Percentiles rank a stretch among this genome's conserved stretches.
These are phyloP conservation scores for Corythornis vintsioides DNA, from an alignment of 2,113 vertebrate species.

Conservation along the genomic window DNA sequence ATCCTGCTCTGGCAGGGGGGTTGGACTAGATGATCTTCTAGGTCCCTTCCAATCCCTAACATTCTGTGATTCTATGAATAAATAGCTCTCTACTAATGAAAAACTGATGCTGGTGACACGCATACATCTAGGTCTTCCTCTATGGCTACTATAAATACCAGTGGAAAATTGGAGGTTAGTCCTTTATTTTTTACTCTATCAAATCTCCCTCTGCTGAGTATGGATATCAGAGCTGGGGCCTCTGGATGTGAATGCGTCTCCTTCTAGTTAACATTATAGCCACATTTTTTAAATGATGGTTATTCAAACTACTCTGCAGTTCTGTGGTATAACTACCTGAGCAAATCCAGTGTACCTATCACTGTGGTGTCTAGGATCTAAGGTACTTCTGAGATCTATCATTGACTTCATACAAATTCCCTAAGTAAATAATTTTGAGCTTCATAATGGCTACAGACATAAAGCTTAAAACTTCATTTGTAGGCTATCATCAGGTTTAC, in stretches of 20 bases:
- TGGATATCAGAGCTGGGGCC: not conserved
- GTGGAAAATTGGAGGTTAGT: not conserved
- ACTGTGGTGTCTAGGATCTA: not conserved
- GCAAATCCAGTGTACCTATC: not conserved
- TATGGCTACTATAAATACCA: not conserved
- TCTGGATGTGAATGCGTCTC: not conserved
- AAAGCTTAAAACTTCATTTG: not conserved
- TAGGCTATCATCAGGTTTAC: not conserved
- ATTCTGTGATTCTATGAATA: too few relatives aligned
- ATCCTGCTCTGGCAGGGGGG: too few relatives aligned
- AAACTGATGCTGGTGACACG: not conserved
- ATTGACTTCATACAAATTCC: not conserved
- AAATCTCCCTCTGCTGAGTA: not conserved
- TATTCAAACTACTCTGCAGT: not conserved
- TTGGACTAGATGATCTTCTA: too few relatives aligned
- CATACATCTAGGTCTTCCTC: not conserved
- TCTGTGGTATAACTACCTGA: accelerated
- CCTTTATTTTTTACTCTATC: not conserved
- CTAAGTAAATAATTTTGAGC: not conserved
- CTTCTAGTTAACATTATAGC: accelerated
- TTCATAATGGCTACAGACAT: not conserved
- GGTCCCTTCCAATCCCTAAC: too few relatives aligned
- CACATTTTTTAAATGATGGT: accelerated
- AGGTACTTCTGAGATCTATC: not conserved
- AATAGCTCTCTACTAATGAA: not conserved